Conservation (phyloP, 2,888 invertebrate genomes). For the Lumbricus terrestris region DNA sequence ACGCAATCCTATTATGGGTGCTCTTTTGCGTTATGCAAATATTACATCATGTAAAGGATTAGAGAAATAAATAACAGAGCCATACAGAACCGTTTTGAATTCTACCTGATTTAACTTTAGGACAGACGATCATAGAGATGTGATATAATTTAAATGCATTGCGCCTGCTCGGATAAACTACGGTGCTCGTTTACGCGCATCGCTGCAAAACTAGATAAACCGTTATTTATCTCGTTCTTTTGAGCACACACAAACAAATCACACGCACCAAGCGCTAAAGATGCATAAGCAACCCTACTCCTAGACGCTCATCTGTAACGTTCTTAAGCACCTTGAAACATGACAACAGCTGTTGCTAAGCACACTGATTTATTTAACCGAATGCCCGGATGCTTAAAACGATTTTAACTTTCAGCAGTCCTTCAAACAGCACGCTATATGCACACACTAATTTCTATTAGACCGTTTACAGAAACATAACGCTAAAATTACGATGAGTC, state of each 20-base stretch:
- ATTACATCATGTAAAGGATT: background rate
- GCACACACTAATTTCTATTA: background rate
- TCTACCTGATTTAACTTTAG: background rate
- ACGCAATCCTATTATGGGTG: background rate
- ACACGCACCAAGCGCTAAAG: background rate
- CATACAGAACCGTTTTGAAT: background rate
- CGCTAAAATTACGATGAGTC: background rate
- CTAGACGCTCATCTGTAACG: background rate
- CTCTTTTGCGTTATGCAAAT: background rate
- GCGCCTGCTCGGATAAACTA: background rate
- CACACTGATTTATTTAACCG: background rate
- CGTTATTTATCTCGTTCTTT: background rate
- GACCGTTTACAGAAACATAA: background rate
- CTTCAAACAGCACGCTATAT: background rate
- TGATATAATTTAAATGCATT: background rate
- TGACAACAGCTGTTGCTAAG: constrained; percentile 3
- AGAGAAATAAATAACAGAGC: no score
- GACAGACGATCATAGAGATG: background rate
- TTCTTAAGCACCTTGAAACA: constrained; percentile 3
- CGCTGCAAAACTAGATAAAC: background rate
- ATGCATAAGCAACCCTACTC: background rate
- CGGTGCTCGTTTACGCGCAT: background rate
- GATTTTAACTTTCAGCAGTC: background rate
- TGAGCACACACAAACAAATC: background rate
- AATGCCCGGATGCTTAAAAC: background rate